Conservation (phyloP, 1,140 invertebrate genomes). For the Conus betulinus region DNA sequence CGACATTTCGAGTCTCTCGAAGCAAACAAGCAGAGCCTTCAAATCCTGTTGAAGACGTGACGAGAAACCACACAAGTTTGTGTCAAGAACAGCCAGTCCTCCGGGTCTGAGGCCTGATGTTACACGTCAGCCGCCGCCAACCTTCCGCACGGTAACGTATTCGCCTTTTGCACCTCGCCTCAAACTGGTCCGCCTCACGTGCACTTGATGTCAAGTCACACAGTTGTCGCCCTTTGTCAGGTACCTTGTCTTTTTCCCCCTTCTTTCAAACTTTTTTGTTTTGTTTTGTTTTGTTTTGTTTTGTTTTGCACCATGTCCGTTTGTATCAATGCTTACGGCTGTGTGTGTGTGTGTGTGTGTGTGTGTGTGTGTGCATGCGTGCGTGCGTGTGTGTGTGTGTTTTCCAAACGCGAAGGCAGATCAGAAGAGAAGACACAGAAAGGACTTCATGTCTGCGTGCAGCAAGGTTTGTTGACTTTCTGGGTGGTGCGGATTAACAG, state of each 20-base stretch:
- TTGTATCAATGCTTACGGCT: too few species aligned
- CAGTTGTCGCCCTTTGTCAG: background rate
- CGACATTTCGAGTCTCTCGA: background rate
- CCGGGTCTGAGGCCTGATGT: background rate
- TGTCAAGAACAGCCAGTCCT: background rate
- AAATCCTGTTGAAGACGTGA: slow-evolving; percentile 7
- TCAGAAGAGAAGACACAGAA: background rate
- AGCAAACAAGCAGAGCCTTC: too few species aligned
- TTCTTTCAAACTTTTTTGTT: background rate
- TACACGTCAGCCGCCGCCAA: background rate
- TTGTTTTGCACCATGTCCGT: background rate
- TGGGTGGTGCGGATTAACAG: slow-evolving; percentile 20
- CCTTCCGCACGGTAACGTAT: slow-evolving; percentile 9
- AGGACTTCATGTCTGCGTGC: background rate
- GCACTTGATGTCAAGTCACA: slow-evolving; percentile 3
- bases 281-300: background rate
- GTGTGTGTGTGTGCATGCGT: too few species aligned
- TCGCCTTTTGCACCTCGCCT: background rate
- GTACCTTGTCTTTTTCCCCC: background rate
- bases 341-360: too few species aligned
- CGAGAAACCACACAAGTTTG: background rate
- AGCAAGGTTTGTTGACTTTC: slow-evolving; percentile 4
- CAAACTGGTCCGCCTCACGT: slow-evolving; percentile 16
- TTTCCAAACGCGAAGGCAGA: too few species aligned
- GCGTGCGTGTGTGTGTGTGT: too few species aligned